phyloP scores from a whole-genome alignment of 2,797 vertebrate species.

The Prionace glauca region DNA sequence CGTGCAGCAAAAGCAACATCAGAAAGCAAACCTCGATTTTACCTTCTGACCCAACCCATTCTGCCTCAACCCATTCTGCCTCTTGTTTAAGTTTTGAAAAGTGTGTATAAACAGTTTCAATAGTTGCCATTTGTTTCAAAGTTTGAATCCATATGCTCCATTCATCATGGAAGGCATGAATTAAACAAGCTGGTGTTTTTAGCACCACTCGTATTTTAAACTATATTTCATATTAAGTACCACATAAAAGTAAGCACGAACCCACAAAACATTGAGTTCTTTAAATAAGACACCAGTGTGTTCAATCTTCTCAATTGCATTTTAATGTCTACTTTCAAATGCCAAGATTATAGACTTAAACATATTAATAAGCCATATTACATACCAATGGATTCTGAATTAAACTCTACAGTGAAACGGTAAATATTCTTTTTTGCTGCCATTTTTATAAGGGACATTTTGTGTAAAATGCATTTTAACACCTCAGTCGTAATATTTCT shows the following conservation, averaged over 20 bases:
- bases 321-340: background rate
- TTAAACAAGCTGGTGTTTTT: background rate
- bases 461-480: background rate
- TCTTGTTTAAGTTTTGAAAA: background rate
- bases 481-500: background rate
- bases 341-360: background rate
- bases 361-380: constrained; percentile 19
- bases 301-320: background rate
- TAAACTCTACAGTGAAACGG: background rate
- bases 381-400: background rate
- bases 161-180: background rate
- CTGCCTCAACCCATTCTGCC: background rate
- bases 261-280: background rate
- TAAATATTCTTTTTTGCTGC: background rate
- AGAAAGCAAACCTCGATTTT: background rate
- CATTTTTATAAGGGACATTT: background rate
- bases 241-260: background rate
- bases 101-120: background rate
- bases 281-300: background rate
- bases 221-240: constrained; percentile 15
- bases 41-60: background rate
- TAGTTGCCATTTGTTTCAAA: background rate
- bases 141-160: background rate
- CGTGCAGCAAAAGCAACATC: background rate
- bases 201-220: background rate